Evolutionary conservation across 1,140 invertebrate species (phyloP), one percentile per base, ranked within the genome.

Genomic region (Eriosoma lanigerum): DNA sequence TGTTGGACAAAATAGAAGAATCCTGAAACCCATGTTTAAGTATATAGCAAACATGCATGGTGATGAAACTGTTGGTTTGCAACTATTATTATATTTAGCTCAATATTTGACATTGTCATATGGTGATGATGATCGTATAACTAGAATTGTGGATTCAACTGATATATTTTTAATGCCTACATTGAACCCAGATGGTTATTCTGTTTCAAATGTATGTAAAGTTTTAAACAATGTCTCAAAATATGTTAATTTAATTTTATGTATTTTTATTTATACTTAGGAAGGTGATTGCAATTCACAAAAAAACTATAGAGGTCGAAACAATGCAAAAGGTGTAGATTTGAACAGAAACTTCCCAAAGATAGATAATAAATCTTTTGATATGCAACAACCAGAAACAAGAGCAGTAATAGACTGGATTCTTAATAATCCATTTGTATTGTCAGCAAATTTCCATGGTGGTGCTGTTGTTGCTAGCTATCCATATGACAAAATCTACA

Each of bases 41-140:
- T 96, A 95, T 87, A 93, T 99, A 38, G 97, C 92, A 2, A 99
- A 98, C 85, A 99, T 99, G 94, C 98, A 99, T 85, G 98, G 98
- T 0, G 97, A 99, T 86, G 97, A 99, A 88, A 90, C 93, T 8
- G 89, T 98, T n/a, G 96, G 97, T 0, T 87, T 96, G 75, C 91
- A 98, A 85, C 84, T 99, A 81, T 87, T 98, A 60, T 87, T 99
- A 19, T 93, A 92, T 84, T 87, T 99, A 83, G 91, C 93, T 0
- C 89, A 94, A 81, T 94, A 97, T 88, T 86, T 99, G 24, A 86
- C 98, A n/a, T 83, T 86, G 1, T 93, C 93, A 84, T 94, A 94
- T 85, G 90, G 89, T 5, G 89, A 87, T 66, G 88, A 90, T 84
- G 87, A 90, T 1, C 88, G 93, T 60, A 87, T 95, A 21, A 90